Base-by-base conservation (phyloP, 2,888 invertebrate genomes). In the Acleris emargana region DNA sequence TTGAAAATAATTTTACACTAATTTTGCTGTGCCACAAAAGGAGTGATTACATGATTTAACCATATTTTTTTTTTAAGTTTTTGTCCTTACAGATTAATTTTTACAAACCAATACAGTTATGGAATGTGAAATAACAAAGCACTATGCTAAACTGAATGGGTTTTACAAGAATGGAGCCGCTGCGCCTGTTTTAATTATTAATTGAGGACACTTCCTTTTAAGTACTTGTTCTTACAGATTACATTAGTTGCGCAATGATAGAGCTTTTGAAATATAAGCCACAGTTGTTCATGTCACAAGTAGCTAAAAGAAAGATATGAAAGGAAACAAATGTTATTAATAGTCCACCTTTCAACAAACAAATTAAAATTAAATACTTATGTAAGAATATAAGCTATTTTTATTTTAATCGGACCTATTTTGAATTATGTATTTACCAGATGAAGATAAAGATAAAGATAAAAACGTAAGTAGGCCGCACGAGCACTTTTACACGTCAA, bases 171-270 rank as follows among this genome's bases (percentile, higher is more conserved):
- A 11, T 55, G 22, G 45, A 49, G 32, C 45, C 51, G 60, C 32
- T 38, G 38, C 50, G 60, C 20, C 53, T 3, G 32, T 60, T 66
- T 60, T 66, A 66, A 66, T 66, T 66, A 61, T 52, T 47, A 66
- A 66, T 66, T 66, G 66, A 61, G 66, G 61, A 57, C 66, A 66
- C 57, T 61, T 66, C 66, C 66, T 66, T 61, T 60, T 52, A 58
- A 58, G 57, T 25, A 57, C 57, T 57, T 20, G 25, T 17, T 17
- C 49, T 50, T 57, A 45, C 32, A 49, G 49, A 49, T 20, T 20
- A 28, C 59, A 9, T 32, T 32, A 32, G 32, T 64, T 61, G 50
- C 51, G 61, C 47, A 66, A 58, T 43, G 22, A 64, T 43, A 42
- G 18, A 54, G 53, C 64, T 58, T 58, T 51, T 13, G 52, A 63